Evolutionary conservation across 2,888 invertebrate genomes (phyloP).

Genomic region (Malthinus seriepunctatus): DNA sequence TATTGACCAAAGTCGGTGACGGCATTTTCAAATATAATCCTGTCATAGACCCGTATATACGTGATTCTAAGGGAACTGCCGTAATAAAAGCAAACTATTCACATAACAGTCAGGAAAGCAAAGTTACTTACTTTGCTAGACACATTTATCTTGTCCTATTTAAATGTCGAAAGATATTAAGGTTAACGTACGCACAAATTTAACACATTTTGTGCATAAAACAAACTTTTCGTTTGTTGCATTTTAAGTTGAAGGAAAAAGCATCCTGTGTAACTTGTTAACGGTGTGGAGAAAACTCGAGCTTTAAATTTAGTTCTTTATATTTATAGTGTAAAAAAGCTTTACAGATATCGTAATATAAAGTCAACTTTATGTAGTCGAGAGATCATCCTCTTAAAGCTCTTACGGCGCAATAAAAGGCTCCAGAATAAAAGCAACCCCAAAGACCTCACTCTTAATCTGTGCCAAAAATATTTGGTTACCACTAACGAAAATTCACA

Average conservation of each 20-base stretch:
- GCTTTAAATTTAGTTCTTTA: too few species aligned
- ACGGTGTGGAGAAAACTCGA: too few species aligned
- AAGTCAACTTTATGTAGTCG: conserved; percentile 11
- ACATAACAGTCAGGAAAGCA: conserved; percentile 11
- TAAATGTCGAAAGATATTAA: conserved; percentile 8
- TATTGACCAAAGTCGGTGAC: too few species aligned
- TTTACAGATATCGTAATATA: conserved; percentile 5
- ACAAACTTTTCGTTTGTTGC: background rate
- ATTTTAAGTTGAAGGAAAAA: background rate
- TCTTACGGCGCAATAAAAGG: conserved; percentile 8
- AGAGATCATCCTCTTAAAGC: conserved; percentile 5
- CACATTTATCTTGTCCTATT: conserved; percentile 14
- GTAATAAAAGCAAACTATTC: conserved; percentile 22
- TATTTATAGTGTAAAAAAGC: too few species aligned
- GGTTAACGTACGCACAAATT: conserved; percentile 12
- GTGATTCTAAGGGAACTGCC: conserved; percentile 12
- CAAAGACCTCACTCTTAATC: too few species aligned
- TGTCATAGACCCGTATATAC: conserved; percentile 4
- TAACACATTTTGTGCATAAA: background rate
- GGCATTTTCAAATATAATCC: background rate
- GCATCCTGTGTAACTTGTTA: background rate
- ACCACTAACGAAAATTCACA: too few species aligned
- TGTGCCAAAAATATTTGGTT: too few species aligned
- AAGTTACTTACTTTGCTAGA: conserved; percentile 9
- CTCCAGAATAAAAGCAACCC: too few species aligned